Evolutionary conservation across 1,140 invertebrate species (phyloP), one percentile per base, ranked within the genome.

Genomic region (Drosophila sp.): DNA sequence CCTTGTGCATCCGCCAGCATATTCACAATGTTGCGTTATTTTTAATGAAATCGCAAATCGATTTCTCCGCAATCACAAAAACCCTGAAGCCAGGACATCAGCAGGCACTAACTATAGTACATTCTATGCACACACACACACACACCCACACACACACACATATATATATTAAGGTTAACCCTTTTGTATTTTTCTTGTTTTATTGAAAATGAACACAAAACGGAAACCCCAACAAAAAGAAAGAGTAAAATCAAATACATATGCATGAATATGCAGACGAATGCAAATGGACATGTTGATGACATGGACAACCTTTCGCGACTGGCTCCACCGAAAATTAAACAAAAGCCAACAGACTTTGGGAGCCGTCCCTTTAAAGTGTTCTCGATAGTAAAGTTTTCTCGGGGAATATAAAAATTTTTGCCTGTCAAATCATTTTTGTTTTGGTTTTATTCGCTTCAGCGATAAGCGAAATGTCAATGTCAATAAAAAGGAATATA

Each of bases 401-500:
- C 29, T 17, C 17, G 17, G 41, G 41, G 57, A 50, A 57, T 44
- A 72, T 67, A 67, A 58, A 67, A 44, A 72, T 65, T 50, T 41
- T 41, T 61, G 68, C 58, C 50, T 41, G 65, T 69, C 73, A 79
- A 76, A 79, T 79, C 64, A 66, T 72, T 76, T 79, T 72, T 61
- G 1, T 50, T 27, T 50, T 76, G 69, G 63, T 69, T 79, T 79
- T 79, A 76, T 72, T 76, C 61, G 57, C 30, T 56, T 44, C 17
- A 6, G 23, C 65, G 76, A 72, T 79, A 76, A 79, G 76, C 38
- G 76, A 79, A 72, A 79, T 79, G 76, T 76, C 73, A 79, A 76
- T 66, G 74, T 70, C 73, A 79, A 79, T 79, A 79, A 79, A 79
- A 72, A 66, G 3, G 65, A 60, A 72, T 79, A 79, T 76, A 79